These are phyloP conservation scores for Odontesthes bonariensis DNA, from an alignment of 2,113 vertebrate species.

Conservation along the genomic window DNA sequence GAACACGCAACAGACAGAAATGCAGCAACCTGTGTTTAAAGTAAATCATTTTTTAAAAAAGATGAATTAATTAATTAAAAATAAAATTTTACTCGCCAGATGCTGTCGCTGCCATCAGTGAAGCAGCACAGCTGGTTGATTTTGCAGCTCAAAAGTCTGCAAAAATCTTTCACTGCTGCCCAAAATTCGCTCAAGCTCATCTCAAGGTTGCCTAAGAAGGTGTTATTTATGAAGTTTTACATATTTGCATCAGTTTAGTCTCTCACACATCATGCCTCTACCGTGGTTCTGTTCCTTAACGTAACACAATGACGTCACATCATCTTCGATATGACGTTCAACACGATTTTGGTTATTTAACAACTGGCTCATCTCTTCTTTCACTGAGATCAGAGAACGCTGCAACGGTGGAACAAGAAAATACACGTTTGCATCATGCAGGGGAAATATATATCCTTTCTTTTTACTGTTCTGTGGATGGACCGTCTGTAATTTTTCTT, in stretches of 20 bases:
- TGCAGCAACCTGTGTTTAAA: slow-evolving; percentile 10
- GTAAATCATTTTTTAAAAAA: slow-evolving; percentile 19
- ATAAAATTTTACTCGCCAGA: slow-evolving; percentile 23
- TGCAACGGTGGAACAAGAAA: too few species aligned
- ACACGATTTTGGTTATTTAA: too few species aligned
- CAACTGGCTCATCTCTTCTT: too few species aligned
- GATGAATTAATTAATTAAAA: neutral
- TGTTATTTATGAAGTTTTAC: slow-evolving; percentile 1
- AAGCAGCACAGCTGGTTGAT: slow-evolving; percentile 1
- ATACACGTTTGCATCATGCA: too few species aligned
- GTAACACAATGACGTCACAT: too few species aligned
- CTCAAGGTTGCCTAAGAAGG: neutral
- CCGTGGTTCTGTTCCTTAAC: too few species aligned
- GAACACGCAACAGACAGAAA: slow-evolving; percentile 1
- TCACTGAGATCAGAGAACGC: too few species aligned
- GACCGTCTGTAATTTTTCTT: too few species aligned
- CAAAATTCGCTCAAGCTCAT: neutral
- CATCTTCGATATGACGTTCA: too few species aligned
- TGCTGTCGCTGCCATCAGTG: neutral
- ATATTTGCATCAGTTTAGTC: neutral
- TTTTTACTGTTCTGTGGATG: too few species aligned
- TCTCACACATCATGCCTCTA: neutral
- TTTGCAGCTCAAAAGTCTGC: slow-evolving; percentile 9
- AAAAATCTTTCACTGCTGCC: neutral
- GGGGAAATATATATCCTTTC: too few species aligned